Evolutionary conservation across 2,888 invertebrate genomes (phyloP), one percentile per base, ranked within the genome.

Genomic region (Tetragonisca angustula): DNA sequence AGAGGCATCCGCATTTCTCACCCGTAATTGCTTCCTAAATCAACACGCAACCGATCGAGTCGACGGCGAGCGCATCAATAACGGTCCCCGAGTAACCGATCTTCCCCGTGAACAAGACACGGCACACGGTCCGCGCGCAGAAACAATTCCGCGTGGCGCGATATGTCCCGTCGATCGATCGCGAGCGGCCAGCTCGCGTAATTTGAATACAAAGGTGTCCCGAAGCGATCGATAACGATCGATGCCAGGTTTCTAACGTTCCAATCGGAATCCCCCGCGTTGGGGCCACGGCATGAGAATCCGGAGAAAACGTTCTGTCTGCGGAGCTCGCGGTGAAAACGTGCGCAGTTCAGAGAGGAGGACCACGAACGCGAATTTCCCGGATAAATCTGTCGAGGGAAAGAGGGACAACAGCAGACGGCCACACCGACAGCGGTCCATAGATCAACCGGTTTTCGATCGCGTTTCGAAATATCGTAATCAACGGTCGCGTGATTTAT

Each of bases 391-490:
- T 59, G 2, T 56, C 13, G 21, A 4, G 59, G 4, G 59, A 59
- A 24, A n/a, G 15, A 24, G 59, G 5, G 24, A 17, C 15, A 15
- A 15, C 24, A 5, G 59, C 6, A 17, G 24, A 24, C 15, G 0
- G 32, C 32, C 32, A 32, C 4, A 4, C 9, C 5, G 0, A 27
- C 6, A 19, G 54, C 89, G 92, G 89, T 9, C 90, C 90, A 91
- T 92, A 92, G 92, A 93, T 93, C 93, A 92, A 91, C 85, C 91
- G 91, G 90, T 71, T 90, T 91, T 91, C 91, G 92, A 90, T 84
- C 89, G 90, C 92, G 89, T 92, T 93, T 93, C 92, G 91, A 93
- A 93, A 93, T 93, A 92, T 92, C 52, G 93, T 93, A 93, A 93
- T 93, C 93, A 93, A 92, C 91, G 89, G 70, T 80, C 19, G 19